Conservation (phyloP, 2,113 vertebrate genomes). For the Paradisaea rubra region DNA sequence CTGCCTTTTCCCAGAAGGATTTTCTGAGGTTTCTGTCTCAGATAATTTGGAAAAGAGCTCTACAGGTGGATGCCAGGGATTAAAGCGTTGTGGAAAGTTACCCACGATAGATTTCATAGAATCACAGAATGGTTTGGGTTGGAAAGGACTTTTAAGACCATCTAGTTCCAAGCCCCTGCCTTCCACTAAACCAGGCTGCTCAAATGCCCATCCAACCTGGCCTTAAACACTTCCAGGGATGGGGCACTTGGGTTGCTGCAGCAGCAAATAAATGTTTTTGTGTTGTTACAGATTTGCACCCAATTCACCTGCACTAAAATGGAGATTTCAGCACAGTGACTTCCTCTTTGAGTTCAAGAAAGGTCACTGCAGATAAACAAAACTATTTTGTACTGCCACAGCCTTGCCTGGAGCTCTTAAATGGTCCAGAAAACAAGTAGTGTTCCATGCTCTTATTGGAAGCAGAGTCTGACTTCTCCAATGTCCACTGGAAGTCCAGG, state of each 20-base stretch:
- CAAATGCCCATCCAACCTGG: not conserved
- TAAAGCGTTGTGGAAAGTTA: not conserved
- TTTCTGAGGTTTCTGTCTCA: not conserved
- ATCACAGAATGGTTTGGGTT: not conserved
- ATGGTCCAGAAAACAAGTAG: not conserved
- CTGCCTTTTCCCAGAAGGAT: not conserved
- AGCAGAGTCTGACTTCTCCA: not conserved
- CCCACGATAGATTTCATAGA: not conserved
- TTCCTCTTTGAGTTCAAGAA: not conserved
- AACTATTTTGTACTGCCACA: not conserved
- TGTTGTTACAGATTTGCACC: not conserved
- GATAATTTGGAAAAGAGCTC: not conserved
- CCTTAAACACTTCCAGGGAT: not conserved
- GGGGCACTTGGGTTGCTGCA: not conserved
- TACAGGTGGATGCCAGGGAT: not conserved
- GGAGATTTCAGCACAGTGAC: not conserved
- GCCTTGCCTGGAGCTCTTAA: not conserved
- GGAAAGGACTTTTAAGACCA: not conserved
- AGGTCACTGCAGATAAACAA: not conserved
- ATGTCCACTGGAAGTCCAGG: not conserved
- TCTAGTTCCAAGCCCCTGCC: not conserved
- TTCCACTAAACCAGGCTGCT: not conserved
- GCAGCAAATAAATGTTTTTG: not conserved
- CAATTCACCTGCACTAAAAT: not conserved
- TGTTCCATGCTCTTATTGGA: not conserved